These are phyloP conservation scores for Gadus macrocephalus DNA, from an alignment of 2,113 vertebrate species.

Conservation along the genomic window DNA sequence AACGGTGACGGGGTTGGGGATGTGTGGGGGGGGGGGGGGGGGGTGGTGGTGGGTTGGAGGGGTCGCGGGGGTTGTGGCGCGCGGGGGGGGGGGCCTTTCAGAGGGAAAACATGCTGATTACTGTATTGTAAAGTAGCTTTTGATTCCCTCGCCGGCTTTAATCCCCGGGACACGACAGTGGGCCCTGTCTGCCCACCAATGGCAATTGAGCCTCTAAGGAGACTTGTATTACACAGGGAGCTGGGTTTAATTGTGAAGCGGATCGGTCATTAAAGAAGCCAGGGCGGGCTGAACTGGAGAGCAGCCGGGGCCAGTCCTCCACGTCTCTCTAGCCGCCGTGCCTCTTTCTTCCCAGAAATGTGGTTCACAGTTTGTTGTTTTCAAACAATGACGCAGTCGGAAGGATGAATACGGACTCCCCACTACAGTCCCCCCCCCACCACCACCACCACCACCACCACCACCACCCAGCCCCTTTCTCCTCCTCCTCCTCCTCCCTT, in stretches of 20 bases:
- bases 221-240: slow-evolving; percentile 70
- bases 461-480: too few relatives aligned
- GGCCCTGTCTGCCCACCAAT: slow-evolving; percentile 70
- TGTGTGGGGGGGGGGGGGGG: too few relatives aligned
- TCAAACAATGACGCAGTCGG: slow-evolving; percentile 63
- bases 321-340: slow-evolving; percentile 65
- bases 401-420: slow-evolving; percentile 66
- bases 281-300: slow-evolving; percentile 68
- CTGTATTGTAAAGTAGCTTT: slow-evolving; percentile 84
- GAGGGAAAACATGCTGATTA: slow-evolving; percentile 83
- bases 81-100: slow-evolving; percentile 66
- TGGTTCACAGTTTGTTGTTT: slow-evolving; percentile 68
- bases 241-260: slow-evolving; percentile 79
- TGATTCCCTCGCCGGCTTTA: slow-evolving; percentile 79
- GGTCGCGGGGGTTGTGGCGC: too few relatives aligned
- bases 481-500: slow-evolving; percentile 39
- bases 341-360: slow-evolving; percentile 63
- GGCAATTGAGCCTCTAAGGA: slow-evolving; percentile 70
- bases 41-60: slow-evolving; percentile 6
- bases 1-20: slow-evolving; percentile 46
- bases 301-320: slow-evolving; percentile 64
- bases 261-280: slow-evolving; percentile 75
- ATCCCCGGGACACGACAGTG: slow-evolving; percentile 76
- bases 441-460: too few relatives aligned
- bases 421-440: slow-evolving; percentile 34